Evolutionary conservation across 2,113 vertebrate species (phyloP), one percentile per base, ranked within the genome.

Genomic region (Mystacornis crossleyi): DNA sequence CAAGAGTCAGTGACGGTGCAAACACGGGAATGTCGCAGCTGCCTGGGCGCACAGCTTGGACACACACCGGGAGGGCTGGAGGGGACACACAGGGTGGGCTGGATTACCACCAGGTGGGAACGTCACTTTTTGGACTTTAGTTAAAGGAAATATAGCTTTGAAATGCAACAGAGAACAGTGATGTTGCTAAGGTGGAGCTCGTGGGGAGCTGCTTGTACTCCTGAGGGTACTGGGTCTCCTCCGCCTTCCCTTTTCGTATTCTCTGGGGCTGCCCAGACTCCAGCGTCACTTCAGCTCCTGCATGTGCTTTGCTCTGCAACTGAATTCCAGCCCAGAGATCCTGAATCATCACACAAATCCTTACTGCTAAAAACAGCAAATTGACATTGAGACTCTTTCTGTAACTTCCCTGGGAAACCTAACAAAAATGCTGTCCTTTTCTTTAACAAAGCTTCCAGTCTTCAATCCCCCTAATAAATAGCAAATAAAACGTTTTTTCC

Each of bases 391-490:
- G 97, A 97, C 90, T 82, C 95, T 86, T 98, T 97, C 97, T 81
- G 4, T 91, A 93, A 97, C 97, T 97, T 97, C 92, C 96, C 97
- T 94, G 95, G 97, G 97, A 97, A 98, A 97, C 93, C 97, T 93
- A 96, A 96, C 94, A 95, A 96, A 98, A 97, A 95, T 3, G 65
- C 75, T 89, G 96, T 95, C 94, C 95, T 97, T 94, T 79, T 95
- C 91, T 84, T 95, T 90, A 97, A 91, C 21, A 36, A 97, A 97
- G 95, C 58, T 93, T 97, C 97, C 97, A 97, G 96, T 98, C 96
- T 96, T 98, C 96, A 94, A 97, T 97, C 90, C 94, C 97, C 95
- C 97, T 96, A 98, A 98, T 98, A 98, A 98, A 98, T 98, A 98
- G 84, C 96, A 97, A 97, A 96, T 94, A 95, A 96, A 97, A 96